Conservation (phyloP, 2,113 vertebrate genomes). For the Pimephales promelas region DNA sequence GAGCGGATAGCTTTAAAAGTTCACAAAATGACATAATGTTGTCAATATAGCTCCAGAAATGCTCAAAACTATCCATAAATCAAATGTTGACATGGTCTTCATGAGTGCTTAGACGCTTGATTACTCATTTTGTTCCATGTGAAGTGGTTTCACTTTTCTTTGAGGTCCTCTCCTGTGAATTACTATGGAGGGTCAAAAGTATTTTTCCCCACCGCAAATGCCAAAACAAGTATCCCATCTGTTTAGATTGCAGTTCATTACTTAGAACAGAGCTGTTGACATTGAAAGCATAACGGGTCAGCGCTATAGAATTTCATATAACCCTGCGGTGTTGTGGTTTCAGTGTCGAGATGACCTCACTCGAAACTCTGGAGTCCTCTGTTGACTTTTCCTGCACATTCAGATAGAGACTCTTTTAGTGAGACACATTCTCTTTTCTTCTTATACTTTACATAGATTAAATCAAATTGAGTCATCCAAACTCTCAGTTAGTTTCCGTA, state of each 20-base stretch:
- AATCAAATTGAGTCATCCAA: not conserved
- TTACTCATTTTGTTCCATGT: conserved; percentile 51
- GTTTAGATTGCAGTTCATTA: conserved; percentile 43
- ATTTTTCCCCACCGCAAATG: conserved; percentile 24
- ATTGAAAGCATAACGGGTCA: conserved; percentile 28
- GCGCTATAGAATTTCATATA: not conserved
- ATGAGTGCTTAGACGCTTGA: conserved; percentile 48
- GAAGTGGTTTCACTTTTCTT: conserved; percentile 37
- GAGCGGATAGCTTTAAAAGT: conserved; percentile 45
- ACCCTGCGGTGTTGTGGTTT: conserved; percentile 17
- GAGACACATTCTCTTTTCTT: not conserved
- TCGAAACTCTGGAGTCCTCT: conserved; percentile 14
- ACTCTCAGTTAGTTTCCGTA: too few relatives aligned
- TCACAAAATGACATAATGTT: not conserved
- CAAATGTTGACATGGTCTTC: conserved; percentile 37
- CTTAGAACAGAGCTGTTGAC: conserved; percentile 26
- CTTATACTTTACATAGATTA: not conserved
- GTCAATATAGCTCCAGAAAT: not conserved
- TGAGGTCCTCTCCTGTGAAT: conserved; percentile 32
- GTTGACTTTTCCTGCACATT: conserved; percentile 37
- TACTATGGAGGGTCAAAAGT: conserved; percentile 11
- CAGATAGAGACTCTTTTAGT: not conserved
- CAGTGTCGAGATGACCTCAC: conserved; percentile 10
- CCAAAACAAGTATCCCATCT: conserved; percentile 54
- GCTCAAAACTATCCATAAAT: not conserved